Conservation (phyloP, 2,797 vertebrate species). For the Poeciliopsis turneri region DNA sequence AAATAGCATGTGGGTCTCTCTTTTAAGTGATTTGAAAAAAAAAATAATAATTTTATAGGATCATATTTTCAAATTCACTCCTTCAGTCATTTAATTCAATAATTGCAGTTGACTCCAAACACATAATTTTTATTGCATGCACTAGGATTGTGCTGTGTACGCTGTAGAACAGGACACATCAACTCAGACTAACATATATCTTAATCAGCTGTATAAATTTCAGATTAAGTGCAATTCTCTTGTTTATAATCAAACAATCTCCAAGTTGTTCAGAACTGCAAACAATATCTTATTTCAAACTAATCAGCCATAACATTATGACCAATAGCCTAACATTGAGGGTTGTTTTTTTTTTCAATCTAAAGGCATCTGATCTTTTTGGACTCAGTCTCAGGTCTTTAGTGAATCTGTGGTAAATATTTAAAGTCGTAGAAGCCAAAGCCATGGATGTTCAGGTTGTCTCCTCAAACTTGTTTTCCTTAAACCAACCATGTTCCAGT, state of each 20-base stretch:
- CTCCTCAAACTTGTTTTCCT: not conserved
- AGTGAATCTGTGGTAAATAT: not conserved
- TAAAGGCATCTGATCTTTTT: not conserved
- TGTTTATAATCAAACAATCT: not conserved
- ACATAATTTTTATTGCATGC: not conserved
- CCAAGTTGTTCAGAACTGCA: too few relatives aligned
- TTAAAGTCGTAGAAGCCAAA: not conserved
- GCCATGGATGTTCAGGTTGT: not conserved
- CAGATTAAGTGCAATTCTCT: not conserved
- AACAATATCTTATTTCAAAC: not conserved
- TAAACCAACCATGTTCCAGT: not conserved
- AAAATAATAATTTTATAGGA: not conserved
- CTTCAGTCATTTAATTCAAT: not conserved
- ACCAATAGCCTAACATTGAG: not conserved
- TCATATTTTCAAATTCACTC: not conserved
- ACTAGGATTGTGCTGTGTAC: not conserved
- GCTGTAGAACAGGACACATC: not conserved
- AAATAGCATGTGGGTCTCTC: not conserved
- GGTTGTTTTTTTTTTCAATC: not conserved
- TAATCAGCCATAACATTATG: not conserved
- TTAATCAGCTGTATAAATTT: not conserved
- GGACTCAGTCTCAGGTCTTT: not conserved
- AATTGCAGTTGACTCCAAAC: not conserved
- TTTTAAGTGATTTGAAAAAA: not conserved
- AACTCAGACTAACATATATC: not conserved